Conservation (phyloP, 2,888 invertebrate genomes). For the Hirtodrosophila duncani region DNA sequence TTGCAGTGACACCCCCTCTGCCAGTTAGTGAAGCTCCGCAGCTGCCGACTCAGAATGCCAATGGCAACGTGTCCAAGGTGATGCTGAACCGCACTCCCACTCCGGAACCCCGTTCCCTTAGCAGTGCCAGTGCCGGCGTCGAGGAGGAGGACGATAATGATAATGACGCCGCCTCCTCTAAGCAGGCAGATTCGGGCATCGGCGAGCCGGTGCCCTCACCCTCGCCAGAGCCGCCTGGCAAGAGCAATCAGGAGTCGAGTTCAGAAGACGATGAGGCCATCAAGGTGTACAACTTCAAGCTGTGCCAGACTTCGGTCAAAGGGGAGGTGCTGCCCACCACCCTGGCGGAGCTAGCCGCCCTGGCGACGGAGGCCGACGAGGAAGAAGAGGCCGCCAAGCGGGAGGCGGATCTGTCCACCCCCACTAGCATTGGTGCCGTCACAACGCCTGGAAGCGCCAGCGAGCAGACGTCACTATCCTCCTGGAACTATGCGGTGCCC, state of each 20-base stretch:
- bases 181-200: constrained; percentile 75
- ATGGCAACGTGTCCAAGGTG: constrained; percentile 72
- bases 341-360: constrained; percentile 30
- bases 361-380: constrained; percentile 17
- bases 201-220: constrained; percentile 73
- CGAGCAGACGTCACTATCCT: constrained; percentile 56
- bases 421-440: constrained; percentile 7
- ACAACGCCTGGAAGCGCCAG: constrained; percentile 48
- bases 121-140: constrained; percentile 41
- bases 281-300: constrained; percentile 77
- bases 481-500: constrained; percentile 75
- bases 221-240: constrained; percentile 58
- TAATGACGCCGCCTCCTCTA: constrained; percentile 70
- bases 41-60: constrained; percentile 12
- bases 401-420: constrained; percentile 9
- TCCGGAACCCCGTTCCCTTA: constrained; percentile 66
- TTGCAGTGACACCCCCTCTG: constrained; percentile 23
- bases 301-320: constrained; percentile 74
- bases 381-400: constrained; percentile 6
- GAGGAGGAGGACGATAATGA: constrained; percentile 43
- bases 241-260: constrained; percentile 73
- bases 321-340: constrained; percentile 32
- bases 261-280: constrained; percentile 77
- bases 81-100: constrained; percentile 75
- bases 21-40: constrained; percentile 18